Conservation (phyloP, 2,113 vertebrate species). For the Mionectes macconnelli region DNA sequence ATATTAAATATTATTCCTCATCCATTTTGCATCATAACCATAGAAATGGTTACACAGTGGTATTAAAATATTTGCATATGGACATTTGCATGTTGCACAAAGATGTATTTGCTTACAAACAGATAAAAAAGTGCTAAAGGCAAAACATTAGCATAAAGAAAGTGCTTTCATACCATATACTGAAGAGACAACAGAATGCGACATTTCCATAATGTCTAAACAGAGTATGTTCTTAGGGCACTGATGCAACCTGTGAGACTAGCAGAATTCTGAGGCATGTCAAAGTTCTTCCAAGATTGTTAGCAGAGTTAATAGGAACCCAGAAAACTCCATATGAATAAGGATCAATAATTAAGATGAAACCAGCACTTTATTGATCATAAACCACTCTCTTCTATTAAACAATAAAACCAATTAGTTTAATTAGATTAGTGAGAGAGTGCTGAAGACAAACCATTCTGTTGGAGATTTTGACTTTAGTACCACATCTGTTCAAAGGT, state of each 20-base stretch:
- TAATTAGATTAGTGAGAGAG: background rate
- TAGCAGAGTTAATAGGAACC: background rate
- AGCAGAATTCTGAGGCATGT: background rate
- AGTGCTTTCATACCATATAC: background rate
- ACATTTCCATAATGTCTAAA: background rate
- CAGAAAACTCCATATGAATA: background rate
- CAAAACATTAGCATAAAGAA: background rate
- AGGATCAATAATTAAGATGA: background rate
- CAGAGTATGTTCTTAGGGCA: background rate
- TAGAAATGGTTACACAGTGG: background rate
- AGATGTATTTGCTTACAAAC: background rate
- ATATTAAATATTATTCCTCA: background rate
- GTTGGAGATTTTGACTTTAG: background rate
- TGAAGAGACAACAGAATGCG: background rate
- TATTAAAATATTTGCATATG: background rate
- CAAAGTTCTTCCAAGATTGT: background rate
- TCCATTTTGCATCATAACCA: background rate
- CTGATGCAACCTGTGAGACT: background rate
- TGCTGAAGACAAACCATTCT: background rate
- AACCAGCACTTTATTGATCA: background rate
- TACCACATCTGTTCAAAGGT: background rate
- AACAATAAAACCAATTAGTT: background rate
- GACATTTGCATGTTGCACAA: background rate
- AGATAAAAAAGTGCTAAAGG: background rate
- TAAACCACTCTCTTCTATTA: background rate